Conservation (phyloP, 2,113 vertebrate genomes). For the Vulpes ferrilata region DNA sequence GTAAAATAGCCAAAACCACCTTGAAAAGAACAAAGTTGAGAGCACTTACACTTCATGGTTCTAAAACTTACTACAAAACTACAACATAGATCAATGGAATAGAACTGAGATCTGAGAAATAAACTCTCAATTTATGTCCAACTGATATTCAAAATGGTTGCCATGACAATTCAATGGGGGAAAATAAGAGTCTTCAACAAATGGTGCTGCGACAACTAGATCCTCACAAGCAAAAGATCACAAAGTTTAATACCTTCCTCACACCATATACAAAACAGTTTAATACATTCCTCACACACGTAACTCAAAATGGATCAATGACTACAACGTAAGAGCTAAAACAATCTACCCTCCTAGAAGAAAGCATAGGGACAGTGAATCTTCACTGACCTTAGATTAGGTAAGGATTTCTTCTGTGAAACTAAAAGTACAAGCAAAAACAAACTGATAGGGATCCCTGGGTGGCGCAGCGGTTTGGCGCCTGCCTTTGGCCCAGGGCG, state of each 20-base stretch:
- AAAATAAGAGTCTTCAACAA: conserved; percentile 10
- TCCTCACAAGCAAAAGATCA: neutral
- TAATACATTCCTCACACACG: neutral
- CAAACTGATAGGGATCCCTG: no score
- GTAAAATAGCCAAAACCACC: neutral
- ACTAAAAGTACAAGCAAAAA: conserved; percentile 29
- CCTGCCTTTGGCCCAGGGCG: no score
- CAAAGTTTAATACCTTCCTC: neutral
- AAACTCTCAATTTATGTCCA: neutral
- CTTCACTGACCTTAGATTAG: neutral
- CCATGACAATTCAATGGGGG: neutral
- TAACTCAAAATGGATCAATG: conserved; percentile 9
- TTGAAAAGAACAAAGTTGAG: conserved; percentile 16
- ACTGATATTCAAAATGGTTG: neutral
- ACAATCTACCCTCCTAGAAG: conserved; percentile 1
- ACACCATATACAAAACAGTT: neutral
- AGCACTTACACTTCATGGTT: neutral
- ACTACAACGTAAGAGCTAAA: neutral
- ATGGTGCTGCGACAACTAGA: neutral
- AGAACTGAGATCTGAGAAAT: conserved; percentile 5
- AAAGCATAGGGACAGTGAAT: neutral
- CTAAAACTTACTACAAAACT: neutral
- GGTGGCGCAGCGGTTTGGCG: no score
- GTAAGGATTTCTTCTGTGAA: conserved; percentile 11
- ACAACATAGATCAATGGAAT: neutral